Base-by-base conservation (phyloP, 2,888 invertebrate species). In the Nymphalis polychloros region DNA sequence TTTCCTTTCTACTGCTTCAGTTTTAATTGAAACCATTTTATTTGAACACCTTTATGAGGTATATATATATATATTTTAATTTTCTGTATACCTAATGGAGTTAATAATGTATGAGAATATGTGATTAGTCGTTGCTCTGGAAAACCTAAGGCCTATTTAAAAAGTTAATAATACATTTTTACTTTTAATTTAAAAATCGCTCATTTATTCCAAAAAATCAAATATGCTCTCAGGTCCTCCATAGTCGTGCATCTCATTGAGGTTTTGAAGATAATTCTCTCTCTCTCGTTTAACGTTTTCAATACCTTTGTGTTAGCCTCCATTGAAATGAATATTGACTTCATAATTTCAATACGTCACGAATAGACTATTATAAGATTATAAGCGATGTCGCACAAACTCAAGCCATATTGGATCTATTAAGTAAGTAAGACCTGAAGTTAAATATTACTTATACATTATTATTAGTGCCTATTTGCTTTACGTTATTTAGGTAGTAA, bases 261-360 rank as follows among this genome's bases (percentile, higher is more conserved):
- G 70, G 47, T 61, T 67, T 61, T 52, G n/a, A 68, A 64, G 61
- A 59, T 49, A 67, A 63, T 64, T 49, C 48, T 50, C 16, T 35
- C 16, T 35, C 31, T 62, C 49, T 70, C 64, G 63, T 65, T 70
- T 63, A 70, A 63, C 62, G 52, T 59, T 64, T 70, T 70, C 61
- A 64, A 62, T 64, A 50, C 20, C 66, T 57, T 61, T 67, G 48
- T 66, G 59, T 55, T n/a, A 64, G 62, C n/a, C 47, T 17, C 20
- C 61, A 55, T 35, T 60, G 19, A 23, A 46, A 23, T 19, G 19
- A 49, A 19, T 65, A 52, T 31, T 35, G 17, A 60, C 31, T 20
- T 60, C 64, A 20, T 5, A 53, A 64, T 41, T 55, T 57, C 57
- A 27, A 61, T 46, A 49, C 13, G 23, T 3, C 31, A 55, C 4